phyloP scores from a whole-genome alignment of 2,888 invertebrate species.

The Magallana nippona region DNA sequence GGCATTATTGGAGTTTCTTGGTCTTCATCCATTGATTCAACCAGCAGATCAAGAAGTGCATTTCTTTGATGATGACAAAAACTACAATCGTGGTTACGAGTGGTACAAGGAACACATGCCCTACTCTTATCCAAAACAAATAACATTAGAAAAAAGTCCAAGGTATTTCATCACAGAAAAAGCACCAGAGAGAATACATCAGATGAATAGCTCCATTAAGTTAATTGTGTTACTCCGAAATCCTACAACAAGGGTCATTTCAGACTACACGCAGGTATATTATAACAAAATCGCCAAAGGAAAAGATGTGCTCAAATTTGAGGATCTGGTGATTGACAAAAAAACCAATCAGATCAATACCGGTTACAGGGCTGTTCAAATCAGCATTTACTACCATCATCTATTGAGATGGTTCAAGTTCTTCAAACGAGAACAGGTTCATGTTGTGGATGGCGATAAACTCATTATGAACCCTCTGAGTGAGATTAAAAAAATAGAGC shows the following conservation, averaged over 20 bases:
- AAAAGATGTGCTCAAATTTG: slow-evolving; percentile 76
- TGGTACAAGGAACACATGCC: slow-evolving; percentile 96
- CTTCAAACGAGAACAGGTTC: slow-evolving; percentile 93
- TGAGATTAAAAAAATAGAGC: slow-evolving; percentile 75
- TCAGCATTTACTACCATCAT: slow-evolving; percentile 83
- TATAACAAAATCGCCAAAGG: slow-evolving; percentile 81
- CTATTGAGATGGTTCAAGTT: slow-evolving; percentile 94
- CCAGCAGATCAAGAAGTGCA: slow-evolving; percentile 97
- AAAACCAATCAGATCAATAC: slow-evolving; percentile 79
- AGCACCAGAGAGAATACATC: slow-evolving; percentile 95
- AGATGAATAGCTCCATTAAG: slow-evolving; percentile 94
- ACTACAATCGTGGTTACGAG: slow-evolving; percentile 93
- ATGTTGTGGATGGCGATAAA: slow-evolving; percentile 88
- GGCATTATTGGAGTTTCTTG: slow-evolving; percentile 80
- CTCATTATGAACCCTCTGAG: slow-evolving; percentile 75
- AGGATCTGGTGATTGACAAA: slow-evolving; percentile 79
- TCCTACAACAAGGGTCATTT: slow-evolving; percentile 96
- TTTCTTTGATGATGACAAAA: slow-evolving; percentile 93
- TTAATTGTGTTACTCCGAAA: slow-evolving; percentile 96
- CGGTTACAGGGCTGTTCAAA: slow-evolving; percentile 80
- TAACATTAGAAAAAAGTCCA: slow-evolving; percentile 98
- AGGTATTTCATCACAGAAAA: slow-evolving; percentile 97
- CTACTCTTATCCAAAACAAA: slow-evolving; percentile 92
- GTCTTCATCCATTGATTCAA: slow-evolving; percentile 86
- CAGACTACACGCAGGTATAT: slow-evolving; percentile 96